Percentiles rank a stretch among this genome's conserved stretches.
Evolutionary conservation across 2,888 invertebrate species (phyloP).

Genomic region (Cryptus armator): DNA sequence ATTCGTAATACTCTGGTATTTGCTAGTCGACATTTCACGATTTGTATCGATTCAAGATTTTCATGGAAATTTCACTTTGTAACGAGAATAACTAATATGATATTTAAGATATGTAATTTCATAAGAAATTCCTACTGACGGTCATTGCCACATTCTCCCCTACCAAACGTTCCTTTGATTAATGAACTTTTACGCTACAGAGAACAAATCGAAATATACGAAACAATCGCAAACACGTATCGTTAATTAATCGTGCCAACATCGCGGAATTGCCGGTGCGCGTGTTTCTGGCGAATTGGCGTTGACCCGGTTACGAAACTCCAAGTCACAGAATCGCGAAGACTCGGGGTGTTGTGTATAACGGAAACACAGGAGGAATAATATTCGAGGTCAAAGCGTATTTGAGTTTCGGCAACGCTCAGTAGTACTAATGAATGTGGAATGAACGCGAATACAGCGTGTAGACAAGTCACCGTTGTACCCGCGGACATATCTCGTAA

Average conservation of each 20-base stretch:
- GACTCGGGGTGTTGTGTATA: not conserved
- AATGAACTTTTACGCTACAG: not conserved
- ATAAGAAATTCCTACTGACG: too few species aligned
- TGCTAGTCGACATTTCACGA: too few species aligned
- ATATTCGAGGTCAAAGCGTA: constrained; percentile 21
- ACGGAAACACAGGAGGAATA: not conserved
- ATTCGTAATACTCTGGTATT: too few species aligned
- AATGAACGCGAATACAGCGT: constrained; percentile 16
- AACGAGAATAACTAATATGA: too few species aligned
- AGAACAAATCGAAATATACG: constrained; percentile 7
- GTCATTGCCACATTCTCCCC: too few species aligned
- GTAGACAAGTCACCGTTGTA: not conserved
- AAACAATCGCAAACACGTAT: constrained; percentile 5
- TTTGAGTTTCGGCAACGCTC: not conserved
- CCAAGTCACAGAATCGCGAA: constrained; percentile 5
- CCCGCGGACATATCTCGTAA: constrained; percentile 3
- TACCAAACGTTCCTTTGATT: not conserved
- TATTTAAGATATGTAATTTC: too few species aligned
- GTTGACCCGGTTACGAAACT: constrained; percentile 3
- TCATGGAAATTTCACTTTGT: too few species aligned
- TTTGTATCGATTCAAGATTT: too few species aligned
- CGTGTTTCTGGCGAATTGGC: not conserved
- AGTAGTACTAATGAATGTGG: constrained; percentile 10
- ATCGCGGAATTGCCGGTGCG: not conserved
- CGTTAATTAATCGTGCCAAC: not conserved